phyloP scores from a whole-genome alignment of 1,140 invertebrate genomes.

The Caenorhabditis tropicalis region DNA sequence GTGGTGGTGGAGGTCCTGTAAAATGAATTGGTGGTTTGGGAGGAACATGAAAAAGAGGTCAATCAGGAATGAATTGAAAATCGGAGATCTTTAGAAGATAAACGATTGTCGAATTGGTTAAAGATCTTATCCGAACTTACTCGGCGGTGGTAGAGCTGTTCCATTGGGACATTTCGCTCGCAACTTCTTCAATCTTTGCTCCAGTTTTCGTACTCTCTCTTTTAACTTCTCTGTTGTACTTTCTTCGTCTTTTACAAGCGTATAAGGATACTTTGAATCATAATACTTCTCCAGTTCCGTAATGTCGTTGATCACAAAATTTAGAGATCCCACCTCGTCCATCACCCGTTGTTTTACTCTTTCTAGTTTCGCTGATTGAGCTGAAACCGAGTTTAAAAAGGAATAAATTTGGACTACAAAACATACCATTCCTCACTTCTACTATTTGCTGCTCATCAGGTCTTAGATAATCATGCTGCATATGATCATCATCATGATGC shows the following conservation, averaged over 20 bases:
- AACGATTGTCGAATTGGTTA: too few relatives aligned
- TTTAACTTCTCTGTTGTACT: neutral
- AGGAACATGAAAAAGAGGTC: too few relatives aligned
- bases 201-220: neutral
- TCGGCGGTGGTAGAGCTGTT: neutral
- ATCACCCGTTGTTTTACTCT: neutral
- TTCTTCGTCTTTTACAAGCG: neutral
- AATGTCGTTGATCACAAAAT: neutral
- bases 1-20: constrained; percentile 9
- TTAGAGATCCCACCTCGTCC: neutral
- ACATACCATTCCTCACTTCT: neutral
- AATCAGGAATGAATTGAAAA: too few relatives aligned
- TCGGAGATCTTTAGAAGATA: neutral
- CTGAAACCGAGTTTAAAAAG: neutral
- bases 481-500: neutral
- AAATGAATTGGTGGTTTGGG: neutral
- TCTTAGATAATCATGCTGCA: neutral
- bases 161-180: neutral
- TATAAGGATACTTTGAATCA: neutral
- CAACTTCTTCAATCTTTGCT: neutral
- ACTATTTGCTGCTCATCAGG: neutral
- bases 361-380: neutral
- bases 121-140: neutral
- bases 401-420: too few relatives aligned
- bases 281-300: neutral